These are phyloP conservation scores for Cavia porcellus DNA, from an alignment of 2,113 vertebrate genomes.

Conservation along the genomic window DNA sequence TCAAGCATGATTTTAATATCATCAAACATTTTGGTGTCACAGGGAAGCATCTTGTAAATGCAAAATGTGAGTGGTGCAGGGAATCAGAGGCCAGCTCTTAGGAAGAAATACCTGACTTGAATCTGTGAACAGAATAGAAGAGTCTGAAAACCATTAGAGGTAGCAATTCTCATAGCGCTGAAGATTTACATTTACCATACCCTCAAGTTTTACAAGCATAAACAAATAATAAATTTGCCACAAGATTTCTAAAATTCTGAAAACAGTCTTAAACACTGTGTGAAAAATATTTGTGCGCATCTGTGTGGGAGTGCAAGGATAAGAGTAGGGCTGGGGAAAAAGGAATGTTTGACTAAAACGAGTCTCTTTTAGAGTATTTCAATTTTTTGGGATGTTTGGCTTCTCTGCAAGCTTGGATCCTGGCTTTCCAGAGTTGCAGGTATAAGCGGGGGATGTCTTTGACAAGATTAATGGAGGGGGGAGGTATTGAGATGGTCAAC, in stretches of 20 bases:
- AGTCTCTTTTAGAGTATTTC: slow-evolving; percentile 55
- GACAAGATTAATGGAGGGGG: background rate
- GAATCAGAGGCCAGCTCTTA: slow-evolving; percentile 70
- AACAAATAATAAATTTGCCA: background rate
- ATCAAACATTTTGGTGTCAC: slow-evolving; percentile 77
- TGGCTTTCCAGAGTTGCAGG: background rate
- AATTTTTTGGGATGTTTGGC: slow-evolving; percentile 1
- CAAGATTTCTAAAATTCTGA: slow-evolving; percentile 9
- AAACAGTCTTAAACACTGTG: background rate
- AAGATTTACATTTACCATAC: slow-evolving; percentile 28
- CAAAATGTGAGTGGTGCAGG: slow-evolving; percentile 47
- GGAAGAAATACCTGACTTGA: slow-evolving; percentile 77
- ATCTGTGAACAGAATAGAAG: slow-evolving; percentile 67
- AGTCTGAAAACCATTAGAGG: slow-evolving; percentile 56
- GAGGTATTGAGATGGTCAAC: background rate
- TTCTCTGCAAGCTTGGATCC: slow-evolving; percentile 29
- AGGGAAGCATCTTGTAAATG: slow-evolving; percentile 79
- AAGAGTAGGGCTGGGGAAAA: background rate
- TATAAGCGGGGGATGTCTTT: background rate
- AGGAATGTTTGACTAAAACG: background rate
- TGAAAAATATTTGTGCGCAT: background rate
- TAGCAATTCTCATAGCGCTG: background rate
- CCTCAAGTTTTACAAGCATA: slow-evolving; percentile 55
- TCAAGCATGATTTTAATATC: slow-evolving; percentile 84
- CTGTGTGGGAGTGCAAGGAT: background rate